Evolutionary conservation across 2,113 vertebrate species (phyloP).

Genomic region (Oriolus oriolus): DNA sequence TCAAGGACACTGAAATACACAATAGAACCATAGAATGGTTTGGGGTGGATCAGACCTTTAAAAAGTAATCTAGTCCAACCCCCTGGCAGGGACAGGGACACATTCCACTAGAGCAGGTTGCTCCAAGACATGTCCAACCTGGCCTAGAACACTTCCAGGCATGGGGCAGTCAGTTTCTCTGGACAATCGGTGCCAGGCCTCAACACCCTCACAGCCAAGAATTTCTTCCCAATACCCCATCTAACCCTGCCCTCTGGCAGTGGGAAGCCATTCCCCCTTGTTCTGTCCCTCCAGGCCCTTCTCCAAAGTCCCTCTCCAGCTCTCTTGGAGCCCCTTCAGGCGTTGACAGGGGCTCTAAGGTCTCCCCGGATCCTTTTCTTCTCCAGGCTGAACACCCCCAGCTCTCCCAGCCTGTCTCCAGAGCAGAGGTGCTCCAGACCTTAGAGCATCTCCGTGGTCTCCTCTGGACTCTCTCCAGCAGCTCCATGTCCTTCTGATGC

Average conservation of each 20-base stretch:
- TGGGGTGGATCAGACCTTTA: not conserved
- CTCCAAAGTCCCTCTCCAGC: not conserved
- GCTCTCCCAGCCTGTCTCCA: not conserved
- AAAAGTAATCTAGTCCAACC: not conserved
- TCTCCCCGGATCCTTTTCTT: not conserved
- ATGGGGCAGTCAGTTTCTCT: not conserved
- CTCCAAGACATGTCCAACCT: accelerated
- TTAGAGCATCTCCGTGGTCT: not conserved
- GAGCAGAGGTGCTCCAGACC: not conserved
- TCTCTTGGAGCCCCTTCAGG: not conserved
- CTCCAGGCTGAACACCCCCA: not conserved
- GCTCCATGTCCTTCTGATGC: not conserved
- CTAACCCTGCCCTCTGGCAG: not conserved
- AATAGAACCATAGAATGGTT: not conserved
- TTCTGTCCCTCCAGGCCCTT: not conserved
- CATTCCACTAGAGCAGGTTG: not conserved
- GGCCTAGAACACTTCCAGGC: not conserved
- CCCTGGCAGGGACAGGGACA: not conserved
- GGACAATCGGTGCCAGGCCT: not conserved
- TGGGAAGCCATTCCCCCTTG: not conserved
- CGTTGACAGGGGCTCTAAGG: accelerated
- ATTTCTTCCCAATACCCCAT: not conserved
- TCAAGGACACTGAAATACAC: not conserved
- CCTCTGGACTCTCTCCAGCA: not conserved
- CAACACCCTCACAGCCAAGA: accelerated